Conservation (phyloP, 2,888 invertebrate species). For the Drosophila meridionalis region DNA sequence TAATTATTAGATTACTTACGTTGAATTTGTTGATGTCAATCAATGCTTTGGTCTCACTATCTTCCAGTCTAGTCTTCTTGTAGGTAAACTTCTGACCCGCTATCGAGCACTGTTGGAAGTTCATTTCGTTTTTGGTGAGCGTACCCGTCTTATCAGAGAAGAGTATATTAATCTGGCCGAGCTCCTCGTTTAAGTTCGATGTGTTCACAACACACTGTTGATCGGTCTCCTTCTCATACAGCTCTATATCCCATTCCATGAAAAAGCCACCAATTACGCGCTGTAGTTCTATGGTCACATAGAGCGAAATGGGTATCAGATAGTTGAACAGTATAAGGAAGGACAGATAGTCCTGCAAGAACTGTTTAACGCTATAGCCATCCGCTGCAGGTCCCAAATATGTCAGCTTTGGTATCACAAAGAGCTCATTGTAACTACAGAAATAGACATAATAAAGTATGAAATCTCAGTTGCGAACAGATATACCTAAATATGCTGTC, state of each 20-base stretch:
- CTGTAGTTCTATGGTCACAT: constrained; percentile 93
- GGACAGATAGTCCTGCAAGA: constrained; percentile 88
- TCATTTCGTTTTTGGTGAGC: constrained; percentile 93
- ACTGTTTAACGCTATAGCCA: constrained; percentile 78
- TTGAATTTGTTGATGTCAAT: constrained; percentile 83
- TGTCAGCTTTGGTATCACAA: constrained; percentile 76
- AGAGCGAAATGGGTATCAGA: constrained; percentile 93
- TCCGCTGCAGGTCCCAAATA: constrained; percentile 84
- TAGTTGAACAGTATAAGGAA: constrained; percentile 93
- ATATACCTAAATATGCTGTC: not conserved
- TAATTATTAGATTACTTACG: constrained; percentile 64
- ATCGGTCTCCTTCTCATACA: constrained; percentile 88
- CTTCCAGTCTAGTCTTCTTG: constrained; percentile 83
- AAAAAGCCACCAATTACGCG: constrained; percentile 89
- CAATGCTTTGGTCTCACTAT: constrained; percentile 71
- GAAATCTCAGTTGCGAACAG: not conserved
- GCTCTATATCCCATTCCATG: constrained; percentile 91
- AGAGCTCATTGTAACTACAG: constrained; percentile 82
- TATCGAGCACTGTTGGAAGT: constrained; percentile 91
- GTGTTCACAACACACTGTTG: constrained; percentile 91
- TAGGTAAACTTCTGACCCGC: constrained; percentile 86
- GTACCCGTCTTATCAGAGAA: constrained; percentile 96
- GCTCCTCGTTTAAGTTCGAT: constrained; percentile 94
- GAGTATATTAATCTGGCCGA: constrained; percentile 92
- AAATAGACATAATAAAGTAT: not conserved